phyloP scores from a whole-genome alignment of 2,797 vertebrate genomes.

The Syngnathus acus region DNA sequence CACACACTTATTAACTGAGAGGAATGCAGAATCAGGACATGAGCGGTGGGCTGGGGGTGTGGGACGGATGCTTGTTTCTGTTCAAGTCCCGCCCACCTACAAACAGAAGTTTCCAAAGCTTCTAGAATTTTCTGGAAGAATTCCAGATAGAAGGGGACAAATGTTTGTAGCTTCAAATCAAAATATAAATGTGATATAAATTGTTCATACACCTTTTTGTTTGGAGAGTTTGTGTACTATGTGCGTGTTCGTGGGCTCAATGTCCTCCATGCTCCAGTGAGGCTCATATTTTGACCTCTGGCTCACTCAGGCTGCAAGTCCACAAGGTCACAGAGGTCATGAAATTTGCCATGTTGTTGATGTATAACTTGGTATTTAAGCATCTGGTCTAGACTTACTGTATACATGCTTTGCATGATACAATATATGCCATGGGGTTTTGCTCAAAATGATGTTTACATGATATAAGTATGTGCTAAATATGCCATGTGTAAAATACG shows the following conservation, averaged over 20 bases:
- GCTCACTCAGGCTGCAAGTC: background rate
- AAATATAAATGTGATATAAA: background rate
- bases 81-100: background rate
- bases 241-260: background rate
- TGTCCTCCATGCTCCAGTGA: background rate
- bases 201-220: background rate
- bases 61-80: no score
- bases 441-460: background rate
- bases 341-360: background rate
- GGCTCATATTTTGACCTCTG: background rate
- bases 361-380: no score
- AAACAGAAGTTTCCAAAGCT: background rate
- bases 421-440: background rate
- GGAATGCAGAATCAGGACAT: constrained; percentile 45
- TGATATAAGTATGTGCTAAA: background rate
- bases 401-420: no score
- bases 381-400: no score
- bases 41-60: background rate
- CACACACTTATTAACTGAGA: constrained; percentile 73
- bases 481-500: background rate
- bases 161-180: background rate
- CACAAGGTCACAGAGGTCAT: background rate
- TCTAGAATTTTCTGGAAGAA: constrained; percentile 44
- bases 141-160: background rate
- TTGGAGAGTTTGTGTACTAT: background rate